These are phyloP conservation scores for Selenia dentaria DNA, from an alignment of 2,888 invertebrate genomes.

Conservation along the genomic window DNA sequence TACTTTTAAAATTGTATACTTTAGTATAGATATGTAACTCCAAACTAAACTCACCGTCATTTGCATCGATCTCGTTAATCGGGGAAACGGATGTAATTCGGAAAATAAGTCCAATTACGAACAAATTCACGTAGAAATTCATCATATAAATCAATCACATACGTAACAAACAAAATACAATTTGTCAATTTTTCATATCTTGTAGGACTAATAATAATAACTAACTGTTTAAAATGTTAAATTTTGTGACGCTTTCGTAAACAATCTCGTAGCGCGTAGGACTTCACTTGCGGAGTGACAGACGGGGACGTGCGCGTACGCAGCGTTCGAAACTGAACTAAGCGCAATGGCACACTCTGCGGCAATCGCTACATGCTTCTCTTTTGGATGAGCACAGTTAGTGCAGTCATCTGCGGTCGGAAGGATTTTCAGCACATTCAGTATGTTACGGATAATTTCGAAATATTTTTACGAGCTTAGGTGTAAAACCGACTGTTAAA, in stretches of 20 bases:
- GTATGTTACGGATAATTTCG: conserved; percentile 9
- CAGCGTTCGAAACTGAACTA: conserved; percentile 35
- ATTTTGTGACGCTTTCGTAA: conserved; percentile 12
- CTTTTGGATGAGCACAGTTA: conserved; percentile 52
- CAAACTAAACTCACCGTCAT: conserved; percentile 66
- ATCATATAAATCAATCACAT: conserved; percentile 44
- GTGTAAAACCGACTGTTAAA: too few species aligned
- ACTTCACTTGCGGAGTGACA: not conserved
- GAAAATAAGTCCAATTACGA: conserved; percentile 66
- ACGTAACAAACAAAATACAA: conserved; percentile 4
- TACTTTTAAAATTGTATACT: too few species aligned
- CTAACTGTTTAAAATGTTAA: not conserved
- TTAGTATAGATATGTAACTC: too few species aligned
- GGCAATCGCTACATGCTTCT: conserved; percentile 29
- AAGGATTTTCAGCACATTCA: conserved; percentile 42
- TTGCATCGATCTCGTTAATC: conserved; percentile 65
- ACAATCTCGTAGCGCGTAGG: conserved; percentile 16
- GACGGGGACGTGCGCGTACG: conserved; percentile 44
- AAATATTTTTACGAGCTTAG: not conserved
- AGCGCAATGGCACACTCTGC: not conserved
- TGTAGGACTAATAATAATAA: too few species aligned
- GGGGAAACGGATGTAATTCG: conserved; percentile 66
- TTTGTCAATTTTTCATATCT: conserved; percentile 3
- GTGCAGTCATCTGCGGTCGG: conserved; percentile 38
- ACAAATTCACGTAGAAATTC: conserved; percentile 53